Evolutionary conservation across 2,797 vertebrate genomes (phyloP).

Genomic region (Gambusia yucatana): DNA sequence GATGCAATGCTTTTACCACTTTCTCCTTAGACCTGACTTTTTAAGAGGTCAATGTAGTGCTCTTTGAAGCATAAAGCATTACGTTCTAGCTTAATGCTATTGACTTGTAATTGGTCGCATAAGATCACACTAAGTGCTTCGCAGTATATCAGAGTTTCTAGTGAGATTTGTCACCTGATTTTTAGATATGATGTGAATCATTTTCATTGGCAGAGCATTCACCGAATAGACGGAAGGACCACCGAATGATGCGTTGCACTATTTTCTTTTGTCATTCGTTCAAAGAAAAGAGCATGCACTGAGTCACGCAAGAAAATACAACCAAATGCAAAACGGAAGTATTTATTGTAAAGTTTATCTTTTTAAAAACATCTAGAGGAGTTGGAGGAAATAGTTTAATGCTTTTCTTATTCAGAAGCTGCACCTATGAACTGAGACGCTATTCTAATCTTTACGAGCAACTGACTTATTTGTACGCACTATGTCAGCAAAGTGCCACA

Average conservation of each 20-base stretch:
- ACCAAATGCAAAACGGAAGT: background rate
- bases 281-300: background rate
- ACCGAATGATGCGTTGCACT: constrained; percentile 4
- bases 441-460: constrained; percentile 3
- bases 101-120: constrained; percentile 52
- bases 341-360: background rate
- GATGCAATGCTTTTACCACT: constrained; percentile 69
- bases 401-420: constrained; percentile 2
- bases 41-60: constrained; percentile 54
- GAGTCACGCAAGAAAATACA: background rate
- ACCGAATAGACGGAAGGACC: background rate
- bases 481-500: background rate
- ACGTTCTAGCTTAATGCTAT: constrained; percentile 48
- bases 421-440: background rate
- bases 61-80: constrained; percentile 53
- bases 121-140: constrained; percentile 29
- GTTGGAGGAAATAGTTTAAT: background rate
- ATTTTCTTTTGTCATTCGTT: constrained; percentile 5
- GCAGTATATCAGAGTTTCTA: constrained; percentile 41
- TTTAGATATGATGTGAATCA: constrained; percentile 38
- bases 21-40: constrained; percentile 61
- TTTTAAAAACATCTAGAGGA: background rate
- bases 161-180: constrained; percentile 14
- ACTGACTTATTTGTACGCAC: background rate
- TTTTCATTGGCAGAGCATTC: background rate